Conservation (phyloP, 2,113 vertebrate genomes). For the Platysteira castanea region DNA sequence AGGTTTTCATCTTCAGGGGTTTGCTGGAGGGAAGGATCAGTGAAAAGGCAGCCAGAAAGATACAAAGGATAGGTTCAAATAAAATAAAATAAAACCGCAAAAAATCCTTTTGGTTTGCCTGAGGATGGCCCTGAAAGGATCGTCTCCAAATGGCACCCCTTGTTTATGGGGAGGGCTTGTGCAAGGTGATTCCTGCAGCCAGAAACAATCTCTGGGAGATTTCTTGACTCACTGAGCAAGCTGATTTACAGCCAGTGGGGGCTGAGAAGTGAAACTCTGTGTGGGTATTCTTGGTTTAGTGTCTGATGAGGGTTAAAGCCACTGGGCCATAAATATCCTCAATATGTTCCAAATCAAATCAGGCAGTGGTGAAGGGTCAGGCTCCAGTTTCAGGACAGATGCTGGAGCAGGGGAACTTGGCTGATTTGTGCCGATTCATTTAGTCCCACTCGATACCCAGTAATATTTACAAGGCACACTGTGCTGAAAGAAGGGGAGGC, state of each 20-base stretch:
- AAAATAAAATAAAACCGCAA: background rate
- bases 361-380: background rate
- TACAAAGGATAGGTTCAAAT: background rate
- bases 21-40: slow-evolving; percentile 19
- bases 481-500: background rate
- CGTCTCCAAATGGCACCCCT: background rate
- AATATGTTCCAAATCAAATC: background rate
- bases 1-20: slow-evolving; percentile 56
- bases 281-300: background rate
- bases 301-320: background rate
- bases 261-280: background rate
- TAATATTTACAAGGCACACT: background rate
- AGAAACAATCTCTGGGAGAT: background rate
- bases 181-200: background rate
- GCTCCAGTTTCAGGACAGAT: background rate
- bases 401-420: background rate
- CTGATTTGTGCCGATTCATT: background rate
- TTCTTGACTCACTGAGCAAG: background rate
- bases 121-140: background rate
- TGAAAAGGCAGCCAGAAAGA: background rate
- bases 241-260: background rate
- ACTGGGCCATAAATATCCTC: slow-evolving; percentile 13
- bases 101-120: background rate
- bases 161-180: background rate
- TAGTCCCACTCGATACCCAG: background rate